Evolutionary conservation across 1,140 invertebrate species (phyloP).

Genomic region (Drosophila repleta): DNA sequence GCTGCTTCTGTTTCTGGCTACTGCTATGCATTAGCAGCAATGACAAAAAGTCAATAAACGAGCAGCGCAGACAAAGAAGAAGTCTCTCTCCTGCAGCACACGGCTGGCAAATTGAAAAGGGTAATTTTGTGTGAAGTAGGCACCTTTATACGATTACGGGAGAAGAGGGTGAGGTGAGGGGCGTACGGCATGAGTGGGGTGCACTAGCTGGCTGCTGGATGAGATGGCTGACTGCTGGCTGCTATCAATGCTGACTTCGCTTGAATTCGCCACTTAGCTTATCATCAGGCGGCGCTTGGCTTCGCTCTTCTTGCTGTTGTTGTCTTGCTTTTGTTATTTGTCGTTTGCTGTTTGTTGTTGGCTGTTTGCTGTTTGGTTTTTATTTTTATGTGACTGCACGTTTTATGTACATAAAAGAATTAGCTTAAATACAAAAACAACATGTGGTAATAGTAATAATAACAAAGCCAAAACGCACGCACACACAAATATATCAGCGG

Average conservation of each 20-base stretch:
- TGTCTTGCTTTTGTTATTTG: slow-evolving; percentile 55
- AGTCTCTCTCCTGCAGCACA: slow-evolving; percentile 27
- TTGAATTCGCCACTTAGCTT: slow-evolving; percentile 81
- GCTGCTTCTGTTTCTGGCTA: slow-evolving; percentile 39
- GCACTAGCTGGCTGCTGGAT: slow-evolving; percentile 1
- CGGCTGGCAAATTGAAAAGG: slow-evolving; percentile 77
- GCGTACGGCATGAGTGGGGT: neutral
- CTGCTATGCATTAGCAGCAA: slow-evolving; percentile 76
- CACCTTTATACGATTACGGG: slow-evolving; percentile 64
- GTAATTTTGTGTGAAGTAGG: slow-evolving; percentile 83
- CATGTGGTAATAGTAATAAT: slow-evolving; percentile 79
- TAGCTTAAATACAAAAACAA: slow-evolving; percentile 83
- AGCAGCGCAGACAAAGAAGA: slow-evolving; percentile 22
- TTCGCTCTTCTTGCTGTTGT: slow-evolving; percentile 50
- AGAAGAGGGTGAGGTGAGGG: neutral
- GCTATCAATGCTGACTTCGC: slow-evolving; percentile 80
- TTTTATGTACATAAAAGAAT: slow-evolving; percentile 80
- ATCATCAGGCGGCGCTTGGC: slow-evolving; percentile 59
- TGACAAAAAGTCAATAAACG: slow-evolving; percentile 83
- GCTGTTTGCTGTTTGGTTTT: slow-evolving; percentile 68
- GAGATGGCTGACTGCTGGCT: slow-evolving; percentile 18
- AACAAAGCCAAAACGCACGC: slow-evolving; percentile 72
- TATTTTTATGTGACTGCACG: slow-evolving; percentile 78
- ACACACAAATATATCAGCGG: slow-evolving; percentile 21
- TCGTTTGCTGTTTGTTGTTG: slow-evolving; percentile 49